phyloP scores from a whole-genome alignment of 2,888 invertebrate genomes.

The Diabrotica balteata region DNA sequence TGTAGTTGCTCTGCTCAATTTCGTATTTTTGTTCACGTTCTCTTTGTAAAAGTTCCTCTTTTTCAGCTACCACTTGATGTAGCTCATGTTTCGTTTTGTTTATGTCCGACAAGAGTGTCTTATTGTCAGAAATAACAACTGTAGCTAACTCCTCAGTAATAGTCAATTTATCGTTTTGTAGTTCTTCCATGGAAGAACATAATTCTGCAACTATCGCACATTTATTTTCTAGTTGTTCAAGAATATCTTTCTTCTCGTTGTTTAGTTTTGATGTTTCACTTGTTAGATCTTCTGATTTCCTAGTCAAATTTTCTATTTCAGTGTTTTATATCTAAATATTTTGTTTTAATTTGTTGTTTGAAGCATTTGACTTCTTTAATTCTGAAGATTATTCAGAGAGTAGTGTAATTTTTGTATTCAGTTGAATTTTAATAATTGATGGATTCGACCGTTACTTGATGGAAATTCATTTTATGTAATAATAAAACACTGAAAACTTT shows the following conservation, averaged over 20 bases:
- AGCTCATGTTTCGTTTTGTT: background rate
- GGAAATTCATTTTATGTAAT: no score
- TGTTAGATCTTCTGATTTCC: slow-evolving; percentile 1
- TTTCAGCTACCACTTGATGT: background rate
- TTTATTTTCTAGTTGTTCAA: slow-evolving; percentile 7
- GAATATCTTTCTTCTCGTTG: background rate
- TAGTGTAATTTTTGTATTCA: no score
- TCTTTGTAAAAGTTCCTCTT: background rate
- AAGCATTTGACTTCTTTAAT: background rate
- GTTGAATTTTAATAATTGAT: no score
- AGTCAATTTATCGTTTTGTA: slow-evolving; percentile 8
- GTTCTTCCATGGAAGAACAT: background rate
- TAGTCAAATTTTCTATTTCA: background rate
- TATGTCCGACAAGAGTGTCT: background rate
- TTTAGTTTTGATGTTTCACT: background rate
- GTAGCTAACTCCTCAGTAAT: slow-evolving; percentile 2
- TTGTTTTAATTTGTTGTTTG: slow-evolving; percentile 6
- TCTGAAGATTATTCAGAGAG: no score
- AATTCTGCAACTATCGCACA: slow-evolving; percentile 7
- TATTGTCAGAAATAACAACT: background rate
- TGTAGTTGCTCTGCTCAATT: background rate
- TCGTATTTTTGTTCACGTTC: background rate
- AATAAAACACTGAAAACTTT: no score
- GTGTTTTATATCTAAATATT: background rate
- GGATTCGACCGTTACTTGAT: no score